Percentiles rank a stretch among this genome's conserved stretches.
These are phyloP conservation scores for Gari tellinella DNA, from an alignment of 2,888 invertebrate species.

Conservation along the genomic window DNA sequence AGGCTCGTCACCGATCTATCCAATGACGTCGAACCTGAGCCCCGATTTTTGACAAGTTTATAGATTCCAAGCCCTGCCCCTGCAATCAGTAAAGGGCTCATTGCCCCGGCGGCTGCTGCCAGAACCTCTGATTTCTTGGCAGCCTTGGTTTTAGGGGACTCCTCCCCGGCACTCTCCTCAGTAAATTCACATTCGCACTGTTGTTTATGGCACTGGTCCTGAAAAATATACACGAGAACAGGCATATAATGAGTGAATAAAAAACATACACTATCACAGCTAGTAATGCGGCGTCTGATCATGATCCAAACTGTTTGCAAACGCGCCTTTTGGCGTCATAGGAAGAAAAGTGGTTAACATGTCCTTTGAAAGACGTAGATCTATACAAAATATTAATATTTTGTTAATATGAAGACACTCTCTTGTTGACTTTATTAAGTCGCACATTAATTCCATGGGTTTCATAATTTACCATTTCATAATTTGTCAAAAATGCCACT, in stretches of 20 bases:
- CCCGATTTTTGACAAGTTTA: slow-evolving; percentile 40
- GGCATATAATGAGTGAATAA: neutral
- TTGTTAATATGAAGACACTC: too few relatives aligned
- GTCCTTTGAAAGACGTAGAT: neutral
- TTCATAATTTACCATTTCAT: too few relatives aligned
- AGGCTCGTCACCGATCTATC: slow-evolving; percentile 26
- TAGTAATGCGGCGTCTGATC: too few relatives aligned
- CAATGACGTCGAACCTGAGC: slow-evolving; percentile 18
- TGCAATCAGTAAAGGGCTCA: slow-evolving; percentile 54
- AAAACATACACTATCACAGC: neutral
- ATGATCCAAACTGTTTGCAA: too few relatives aligned
- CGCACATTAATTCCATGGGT: too few relatives aligned
- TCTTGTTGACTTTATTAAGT: too few relatives aligned
- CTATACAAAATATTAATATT: too few relatives aligned
- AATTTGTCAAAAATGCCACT: too few relatives aligned
- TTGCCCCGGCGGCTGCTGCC: slow-evolving; percentile 58
- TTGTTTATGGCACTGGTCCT: slow-evolving; percentile 35
- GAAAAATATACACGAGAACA: neutral
- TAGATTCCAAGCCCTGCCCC: slow-evolving; percentile 59
- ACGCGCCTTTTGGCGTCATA: too few relatives aligned
- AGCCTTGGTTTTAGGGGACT: slow-evolving; percentile 19
- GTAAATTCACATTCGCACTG: slow-evolving; percentile 49
- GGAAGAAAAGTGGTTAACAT: neutral
- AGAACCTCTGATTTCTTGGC: slow-evolving; percentile 48
- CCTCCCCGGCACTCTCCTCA: slow-evolving; percentile 39